Base-by-base conservation (phyloP, 2,113 vertebrate genomes). In the Archocentrus centrarchus region DNA sequence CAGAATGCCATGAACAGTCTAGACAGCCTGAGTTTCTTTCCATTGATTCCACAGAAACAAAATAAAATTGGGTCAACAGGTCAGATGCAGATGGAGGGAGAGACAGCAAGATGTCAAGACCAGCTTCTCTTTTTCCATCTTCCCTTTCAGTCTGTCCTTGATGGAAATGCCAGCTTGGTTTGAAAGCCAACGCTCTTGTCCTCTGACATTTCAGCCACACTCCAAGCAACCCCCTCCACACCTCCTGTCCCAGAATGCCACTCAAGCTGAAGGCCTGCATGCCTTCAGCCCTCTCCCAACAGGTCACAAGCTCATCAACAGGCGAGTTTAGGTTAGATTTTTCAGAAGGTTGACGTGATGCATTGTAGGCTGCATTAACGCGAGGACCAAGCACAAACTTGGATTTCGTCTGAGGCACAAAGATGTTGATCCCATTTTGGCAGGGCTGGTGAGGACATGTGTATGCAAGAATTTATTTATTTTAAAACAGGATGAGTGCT, bases 131-230 rank as follows among this genome's bases (percentile, higher is more conserved):
- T 86, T 62, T 86, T 75, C 84, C 82, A 79, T 82, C 88, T 82
- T 83, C 81, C 62, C 86, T 59, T 75, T 88, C 91, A 81, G 86
- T 27, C 79, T 70, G 89, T 44, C 89, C 83, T 86, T 62, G 86
- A 89, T 81, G 78, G 83, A 91, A 91, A 93, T 88, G 90, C 86
- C 94, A 94, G 89, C 92, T 93, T 93, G 94, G 94, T 95, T 94
- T 95, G 94, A 94, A 96, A 95, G 90, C 59, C 73, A 86, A 95
- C 85, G 90, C 93, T 86, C 60, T 86, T 4, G 66, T 78, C 90
- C 89, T 93, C 57, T 92, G 94, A 94, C 92, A 94, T 95, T 92
- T 94, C 85, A 85, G 70, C 58, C 47, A 27, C 63, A 20, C 59
- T 77, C 62, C 20, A n/a, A 73, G 61, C 68, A 59, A 18, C 3